Percentiles rank a stretch among this genome's conserved stretches.
Conservation (phyloP, 1,140 invertebrate genomes). For the Hyles vespertilio region DNA sequence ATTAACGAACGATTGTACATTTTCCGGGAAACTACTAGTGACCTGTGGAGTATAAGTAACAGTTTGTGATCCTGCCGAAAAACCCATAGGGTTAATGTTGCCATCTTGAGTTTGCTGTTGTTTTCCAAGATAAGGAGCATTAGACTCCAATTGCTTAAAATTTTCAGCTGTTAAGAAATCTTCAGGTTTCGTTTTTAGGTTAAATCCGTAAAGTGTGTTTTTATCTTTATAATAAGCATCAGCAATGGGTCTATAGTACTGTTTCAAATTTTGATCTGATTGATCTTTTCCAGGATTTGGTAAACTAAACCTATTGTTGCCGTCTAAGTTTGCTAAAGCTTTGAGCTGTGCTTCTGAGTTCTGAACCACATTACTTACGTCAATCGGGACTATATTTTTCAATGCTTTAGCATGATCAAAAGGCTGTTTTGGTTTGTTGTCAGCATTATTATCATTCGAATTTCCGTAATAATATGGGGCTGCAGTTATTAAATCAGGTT, state of each 20-base stretch:
- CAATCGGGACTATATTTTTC: conserved; percentile 70
- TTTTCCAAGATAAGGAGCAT: conserved; percentile 32
- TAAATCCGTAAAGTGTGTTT: conserved; percentile 50
- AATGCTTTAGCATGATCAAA: conserved; percentile 73
- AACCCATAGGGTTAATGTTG: conserved; percentile 30
- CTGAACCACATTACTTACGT: conserved; percentile 61
- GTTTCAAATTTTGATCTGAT: conserved; percentile 44
- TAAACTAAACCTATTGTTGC: conserved; percentile 34
- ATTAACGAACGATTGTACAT: conserved; percentile 34
- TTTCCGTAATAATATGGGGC: conserved; percentile 49
- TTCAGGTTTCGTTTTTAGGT: conserved; percentile 51
- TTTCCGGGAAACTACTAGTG: conserved; percentile 39
- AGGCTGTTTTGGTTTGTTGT: conserved; percentile 45
- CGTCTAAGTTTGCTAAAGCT: conserved; percentile 26
- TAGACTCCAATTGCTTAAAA: conserved; percentile 39
- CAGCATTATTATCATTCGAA: conserved; percentile 37
- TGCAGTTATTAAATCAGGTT: conserved; percentile 53
- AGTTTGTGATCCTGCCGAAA: conserved; percentile 27
- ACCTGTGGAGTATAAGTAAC: conserved; percentile 35
- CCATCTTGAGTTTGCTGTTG: conserved; percentile 31
- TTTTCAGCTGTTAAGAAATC: conserved; percentile 34
- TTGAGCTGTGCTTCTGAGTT: conserved; percentile 44
- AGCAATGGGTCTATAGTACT: conserved; percentile 40
- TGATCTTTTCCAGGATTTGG: conserved; percentile 39
- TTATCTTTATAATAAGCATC: conserved; percentile 64